phyloP scores from a whole-genome alignment of 2,888 invertebrate genomes.

The Apotomis capreana region DNA sequence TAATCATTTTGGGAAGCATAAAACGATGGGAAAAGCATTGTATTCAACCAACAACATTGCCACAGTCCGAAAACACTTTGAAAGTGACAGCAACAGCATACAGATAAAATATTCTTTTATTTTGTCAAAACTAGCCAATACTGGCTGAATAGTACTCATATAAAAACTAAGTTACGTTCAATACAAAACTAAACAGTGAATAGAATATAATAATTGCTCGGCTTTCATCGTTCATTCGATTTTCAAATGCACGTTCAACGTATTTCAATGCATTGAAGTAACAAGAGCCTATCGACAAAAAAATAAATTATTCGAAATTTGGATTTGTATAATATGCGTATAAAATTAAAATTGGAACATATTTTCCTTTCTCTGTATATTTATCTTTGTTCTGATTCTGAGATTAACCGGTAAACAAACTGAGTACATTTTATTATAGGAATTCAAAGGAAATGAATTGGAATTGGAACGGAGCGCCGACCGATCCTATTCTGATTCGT shows the following conservation, averaged over 20 bases:
- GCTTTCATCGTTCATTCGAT: slow-evolving; percentile 4
- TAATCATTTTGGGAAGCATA: too few species aligned
- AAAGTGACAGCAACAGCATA: neutral
- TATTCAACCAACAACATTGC: too few species aligned
- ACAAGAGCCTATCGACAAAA: neutral
- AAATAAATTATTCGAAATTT: neutral
- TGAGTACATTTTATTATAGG: too few species aligned
- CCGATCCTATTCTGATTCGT: neutral
- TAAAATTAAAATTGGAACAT: neutral
- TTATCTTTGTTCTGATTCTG: neutral
- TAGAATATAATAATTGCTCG: neutral
- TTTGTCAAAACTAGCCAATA: neutral
- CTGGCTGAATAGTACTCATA: neutral
- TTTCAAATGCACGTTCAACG: slow-evolving; percentile 1
- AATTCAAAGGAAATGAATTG: neutral
- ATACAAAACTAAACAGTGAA: neutral
- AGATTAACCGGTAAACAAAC: neutral
- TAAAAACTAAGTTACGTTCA: neutral
- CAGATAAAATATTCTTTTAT: neutral
- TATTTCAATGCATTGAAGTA: slow-evolving; percentile 4
- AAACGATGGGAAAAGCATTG: too few species aligned
- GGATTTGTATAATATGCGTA: neutral
- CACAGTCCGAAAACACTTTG: too few species aligned
- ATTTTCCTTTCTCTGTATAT: neutral
- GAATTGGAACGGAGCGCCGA: neutral